These are phyloP conservation scores for Acheta domesticus DNA, from an alignment of 2,888 invertebrate species.

Conservation along the genomic window DNA sequence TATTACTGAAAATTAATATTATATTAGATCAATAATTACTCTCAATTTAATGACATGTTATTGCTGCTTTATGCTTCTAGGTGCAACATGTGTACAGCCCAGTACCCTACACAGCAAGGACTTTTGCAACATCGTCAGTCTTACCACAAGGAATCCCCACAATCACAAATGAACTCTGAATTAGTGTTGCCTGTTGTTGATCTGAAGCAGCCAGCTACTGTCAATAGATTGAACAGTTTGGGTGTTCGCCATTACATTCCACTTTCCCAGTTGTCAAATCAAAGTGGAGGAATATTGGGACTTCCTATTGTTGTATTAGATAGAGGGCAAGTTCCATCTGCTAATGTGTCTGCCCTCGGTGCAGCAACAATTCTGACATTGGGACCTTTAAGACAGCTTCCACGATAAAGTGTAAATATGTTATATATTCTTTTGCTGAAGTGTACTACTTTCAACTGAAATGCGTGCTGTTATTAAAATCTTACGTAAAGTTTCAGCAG, in stretches of 20 bases:
- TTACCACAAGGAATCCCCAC: slow-evolving; percentile 55
- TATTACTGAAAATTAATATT: too few species aligned
- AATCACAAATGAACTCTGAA: slow-evolving; percentile 49
- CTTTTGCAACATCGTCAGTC: slow-evolving; percentile 63
- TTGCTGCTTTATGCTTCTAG: slow-evolving; percentile 42
- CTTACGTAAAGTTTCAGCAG: too few species aligned
- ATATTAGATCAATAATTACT: too few species aligned
- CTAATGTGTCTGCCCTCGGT: slow-evolving; percentile 61
- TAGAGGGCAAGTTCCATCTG: slow-evolving; percentile 55
- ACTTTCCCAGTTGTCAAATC: slow-evolving; percentile 59
- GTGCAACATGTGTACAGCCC: slow-evolving; percentile 69
- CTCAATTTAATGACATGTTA: too few species aligned
- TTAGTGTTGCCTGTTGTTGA: slow-evolving; percentile 72
- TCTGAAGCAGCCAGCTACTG: slow-evolving; percentile 62
- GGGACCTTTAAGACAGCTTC: slow-evolving; percentile 64
- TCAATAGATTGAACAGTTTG: slow-evolving; percentile 60
- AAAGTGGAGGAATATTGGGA: slow-evolving; percentile 61
- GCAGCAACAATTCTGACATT: slow-evolving; percentile 68
- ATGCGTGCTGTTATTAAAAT: too few species aligned
- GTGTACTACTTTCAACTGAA: neutral
- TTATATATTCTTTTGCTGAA: neutral
- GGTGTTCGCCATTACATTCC: slow-evolving; percentile 75
- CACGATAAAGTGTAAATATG: slow-evolving; percentile 38
- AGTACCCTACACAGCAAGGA: slow-evolving; percentile 62
- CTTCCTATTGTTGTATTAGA: slow-evolving; percentile 68